These are phyloP conservation scores for Henricia sp. DNA, from an alignment of 53 echinoderm and acorn worm genomes.

Conservation along the genomic window DNA sequence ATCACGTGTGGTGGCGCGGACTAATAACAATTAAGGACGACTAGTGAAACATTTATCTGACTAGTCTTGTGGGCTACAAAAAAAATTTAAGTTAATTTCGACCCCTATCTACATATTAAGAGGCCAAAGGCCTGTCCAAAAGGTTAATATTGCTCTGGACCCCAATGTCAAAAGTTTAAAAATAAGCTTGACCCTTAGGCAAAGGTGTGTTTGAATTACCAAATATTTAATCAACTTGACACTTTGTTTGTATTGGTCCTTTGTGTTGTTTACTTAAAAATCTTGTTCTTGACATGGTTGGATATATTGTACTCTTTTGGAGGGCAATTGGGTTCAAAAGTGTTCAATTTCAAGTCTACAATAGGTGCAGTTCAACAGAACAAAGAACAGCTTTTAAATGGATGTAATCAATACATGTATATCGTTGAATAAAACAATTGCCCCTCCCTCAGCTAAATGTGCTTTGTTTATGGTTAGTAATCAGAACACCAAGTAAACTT, in stretches of 20 bases:
- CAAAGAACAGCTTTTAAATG: slow-evolving; percentile 15
- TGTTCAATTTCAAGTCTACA: not conserved
- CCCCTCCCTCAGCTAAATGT: too few relatives aligned
- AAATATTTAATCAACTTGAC: slow-evolving; percentile 46
- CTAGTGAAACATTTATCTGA: too few relatives aligned
- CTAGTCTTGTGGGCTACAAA: too few relatives aligned
- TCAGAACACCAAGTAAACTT: too few relatives aligned
- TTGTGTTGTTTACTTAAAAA: not conserved
- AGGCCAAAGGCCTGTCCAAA: not conserved
- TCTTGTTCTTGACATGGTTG: slow-evolving; percentile 25
- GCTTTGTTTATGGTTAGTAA: too few relatives aligned
- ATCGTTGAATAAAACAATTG: not conserved
- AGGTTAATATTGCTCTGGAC: not conserved
- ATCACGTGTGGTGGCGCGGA: too few relatives aligned
- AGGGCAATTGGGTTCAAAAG: not conserved
- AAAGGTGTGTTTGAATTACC: slow-evolving; percentile 30
- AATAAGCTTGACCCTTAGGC: slow-evolving; percentile 2
- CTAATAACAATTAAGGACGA: too few relatives aligned
- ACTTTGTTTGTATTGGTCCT: slow-evolving; percentile 29
- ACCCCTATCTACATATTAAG: too few relatives aligned
- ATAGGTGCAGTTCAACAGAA: not conserved
- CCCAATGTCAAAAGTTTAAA: not conserved
- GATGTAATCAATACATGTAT: not conserved
- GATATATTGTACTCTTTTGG: slow-evolving; percentile 3
- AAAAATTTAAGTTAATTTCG: too few relatives aligned